Conservation (phyloP, 2,888 invertebrate genomes). For the Hedya salicella region DNA sequence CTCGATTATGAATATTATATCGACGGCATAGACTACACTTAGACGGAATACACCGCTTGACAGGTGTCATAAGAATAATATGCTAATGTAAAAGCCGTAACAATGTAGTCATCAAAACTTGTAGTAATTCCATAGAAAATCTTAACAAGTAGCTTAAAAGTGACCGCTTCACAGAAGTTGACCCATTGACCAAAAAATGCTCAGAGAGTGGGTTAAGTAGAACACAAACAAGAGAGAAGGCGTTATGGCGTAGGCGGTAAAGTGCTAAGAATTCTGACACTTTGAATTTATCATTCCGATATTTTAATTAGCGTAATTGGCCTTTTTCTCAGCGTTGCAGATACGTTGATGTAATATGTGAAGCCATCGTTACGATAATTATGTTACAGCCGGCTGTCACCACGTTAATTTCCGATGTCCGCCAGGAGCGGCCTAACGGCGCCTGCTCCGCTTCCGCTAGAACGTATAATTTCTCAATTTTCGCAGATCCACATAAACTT, state of each 20-base stretch:
- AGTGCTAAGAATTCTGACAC: conserved; percentile 8
- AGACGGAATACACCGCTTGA: conserved; percentile 21
- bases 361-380: conserved; percentile 9
- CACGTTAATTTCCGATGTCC: conserved; percentile 18
- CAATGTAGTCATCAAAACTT: conserved; percentile 18
- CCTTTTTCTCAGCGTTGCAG: conserved; percentile 1
- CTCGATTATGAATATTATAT: conserved; percentile 38
- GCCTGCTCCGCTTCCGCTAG: conserved; percentile 19
- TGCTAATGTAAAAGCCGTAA: conserved; percentile 25
- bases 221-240: conserved; percentile 10
- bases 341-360: conserved; percentile 1
- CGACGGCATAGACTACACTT: conserved; percentile 11
- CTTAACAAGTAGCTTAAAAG: conserved; percentile 5
- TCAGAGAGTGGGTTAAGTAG: conserved; percentile 7
- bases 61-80: conserved; percentile 33
- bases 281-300: conserved; percentile 7
- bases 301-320: conserved; percentile 2
- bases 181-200: conserved; percentile 28
- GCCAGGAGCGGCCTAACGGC: conserved; percentile 21
- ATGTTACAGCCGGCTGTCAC: conserved; percentile 12
- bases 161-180: conserved; percentile 1
- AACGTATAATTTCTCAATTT: conserved; percentile 38
- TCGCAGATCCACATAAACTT: conserved; percentile 35
- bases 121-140: conserved; percentile 9
- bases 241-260: conserved; percentile 17